Base-by-base conservation (phyloP, 2,113 vertebrate genomes). In the Phylloscopus trochiloides region DNA sequence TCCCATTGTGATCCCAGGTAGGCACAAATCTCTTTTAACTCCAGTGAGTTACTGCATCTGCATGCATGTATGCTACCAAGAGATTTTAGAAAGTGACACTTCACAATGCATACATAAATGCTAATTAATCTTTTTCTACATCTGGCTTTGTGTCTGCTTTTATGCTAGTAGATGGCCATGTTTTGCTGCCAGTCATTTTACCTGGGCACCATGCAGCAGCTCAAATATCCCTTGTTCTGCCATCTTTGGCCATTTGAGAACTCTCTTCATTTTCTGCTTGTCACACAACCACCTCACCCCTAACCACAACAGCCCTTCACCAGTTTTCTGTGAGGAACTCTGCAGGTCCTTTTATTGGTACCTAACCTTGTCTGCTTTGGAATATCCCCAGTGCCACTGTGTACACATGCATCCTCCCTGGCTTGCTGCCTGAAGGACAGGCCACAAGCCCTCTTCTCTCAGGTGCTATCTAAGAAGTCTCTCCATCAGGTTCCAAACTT, bases 351-450 rank as follows among this genome's bases (percentile, higher is more conserved):
- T 65, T 80, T 77, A 20, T 16, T n/a, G 10, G 8, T 57, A 52
- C 19, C 32, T 48, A 25, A 48, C 9, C 6, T 79, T 50, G 36
- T 54, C 62, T 89, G 18, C 21, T 58, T 61, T 78, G 70, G 13
- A 54, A 54, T 42, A 86, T 22, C 21, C 3, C 22, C 1, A 1
- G 9, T 62, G 66, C 22, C 47, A n/a, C 47, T 88, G 50, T 2
- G 0, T 2, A 12, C 2, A 0, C 6, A 4, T 38, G 12, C 12
- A 25, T 17, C 40, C 36, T 61, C 26, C 16, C 40, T 51, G 63
- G 7, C 14, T 50, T 36, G 22, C 32, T 87, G 29, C 26, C 29
- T 65, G n/a, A 73, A 65, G 74, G 74, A 51, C 47, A 19, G 11
- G 25, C 42, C 42, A 43, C 29, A 57, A 78, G 7, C 12, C 8